Conservation (phyloP, 2,113 vertebrate genomes). For the Acrocephalus arundinaceus region DNA sequence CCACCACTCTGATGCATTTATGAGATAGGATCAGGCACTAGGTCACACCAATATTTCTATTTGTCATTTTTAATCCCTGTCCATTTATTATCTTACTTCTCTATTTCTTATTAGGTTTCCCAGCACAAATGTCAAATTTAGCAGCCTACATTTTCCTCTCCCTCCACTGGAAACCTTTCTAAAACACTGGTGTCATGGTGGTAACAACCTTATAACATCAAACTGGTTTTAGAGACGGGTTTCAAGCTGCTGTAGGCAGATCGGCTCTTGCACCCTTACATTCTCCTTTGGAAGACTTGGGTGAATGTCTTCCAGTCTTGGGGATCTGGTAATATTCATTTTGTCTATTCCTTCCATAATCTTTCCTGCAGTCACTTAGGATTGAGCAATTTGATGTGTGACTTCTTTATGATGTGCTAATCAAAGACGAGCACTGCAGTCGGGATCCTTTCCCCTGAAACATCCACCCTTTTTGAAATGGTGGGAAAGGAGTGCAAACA, state of each 20-base stretch:
- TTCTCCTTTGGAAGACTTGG: neutral
- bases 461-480: neutral
- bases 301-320: neutral
- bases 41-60: neutral
- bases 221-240: neutral
- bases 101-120: neutral
- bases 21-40: neutral
- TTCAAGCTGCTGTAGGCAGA: neutral
- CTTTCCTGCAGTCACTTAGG: neutral
- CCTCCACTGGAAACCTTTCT: neutral
- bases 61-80: neutral
- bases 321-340: neutral
- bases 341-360: neutral
- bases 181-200: neutral
- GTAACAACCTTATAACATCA: neutral
- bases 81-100: neutral
- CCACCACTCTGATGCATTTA: neutral
- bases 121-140: neutral
- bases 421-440: neutral
- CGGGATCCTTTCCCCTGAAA: neutral
- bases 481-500: slow-evolving; percentile 17
- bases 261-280: neutral
- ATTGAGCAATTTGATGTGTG: neutral
- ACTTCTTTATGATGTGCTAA: neutral
- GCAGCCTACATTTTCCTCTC: neutral